Evolutionary conservation across 2,113 vertebrate species (phyloP), one percentile per base, ranked within the genome.

Genomic region (Harpagus bidentatus): DNA sequence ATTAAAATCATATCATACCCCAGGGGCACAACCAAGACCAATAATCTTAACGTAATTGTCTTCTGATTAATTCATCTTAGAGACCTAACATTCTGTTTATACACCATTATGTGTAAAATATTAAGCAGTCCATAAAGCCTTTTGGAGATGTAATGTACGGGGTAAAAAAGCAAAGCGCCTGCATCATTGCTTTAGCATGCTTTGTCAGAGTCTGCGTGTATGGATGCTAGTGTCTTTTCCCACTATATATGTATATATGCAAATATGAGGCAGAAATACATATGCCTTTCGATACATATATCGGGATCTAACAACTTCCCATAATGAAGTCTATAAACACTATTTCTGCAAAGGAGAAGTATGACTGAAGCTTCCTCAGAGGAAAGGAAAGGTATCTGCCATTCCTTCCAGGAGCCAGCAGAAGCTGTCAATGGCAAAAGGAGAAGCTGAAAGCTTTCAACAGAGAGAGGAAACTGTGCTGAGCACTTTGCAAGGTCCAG

Each of bases 191-290:
- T 59, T 81, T 59, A 52, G 40, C 1, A 5, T n/a, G 45, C 17
- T 85, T 88, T 88, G 36, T 69, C 78, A 62, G 23, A 22, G 18
- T 21, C 48, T 73, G 48, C 1, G 1, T 0, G 0, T 62, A 67
- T 15, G 48, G 15, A 36, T 53, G n/a, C 28, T 21, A 31, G 18
- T 21, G 38, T 42, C 38, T 62, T 67, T 74, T 70, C 59, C 66
- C 26, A 34, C 17, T 56, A n/a, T 12, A 18, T 11, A 40, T 7
- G 47, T 18, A 62, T 31, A 45, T 21, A 77, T n/a, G 38, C 45
- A 85, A 77, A 69, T 45, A 25, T 3, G 16, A 82, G 17, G 45
- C 62, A 92, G 32, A 86, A 92, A 86, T 50, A 43, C 20, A 17
- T 42, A 48, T 9, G 9, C 43, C 59, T 79, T 94, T 59, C 0